Conservation (phyloP, 2,888 invertebrate genomes). For the Drosophila prostipennis region DNA sequence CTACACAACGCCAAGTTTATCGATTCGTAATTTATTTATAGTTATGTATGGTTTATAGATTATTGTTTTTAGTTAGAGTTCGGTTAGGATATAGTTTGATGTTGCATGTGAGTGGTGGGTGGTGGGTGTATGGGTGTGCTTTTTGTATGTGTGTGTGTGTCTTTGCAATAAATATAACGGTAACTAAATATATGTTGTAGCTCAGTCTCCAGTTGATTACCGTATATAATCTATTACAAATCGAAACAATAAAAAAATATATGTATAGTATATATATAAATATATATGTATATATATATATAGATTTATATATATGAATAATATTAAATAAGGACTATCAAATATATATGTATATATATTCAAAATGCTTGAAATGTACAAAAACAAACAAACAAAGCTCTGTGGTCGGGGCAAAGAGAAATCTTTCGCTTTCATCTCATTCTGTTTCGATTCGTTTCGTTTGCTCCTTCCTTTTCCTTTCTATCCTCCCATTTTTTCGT, state of each 20-base stretch:
- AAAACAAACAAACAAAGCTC: conserved; percentile 42
- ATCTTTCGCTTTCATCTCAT: conserved; percentile 16
- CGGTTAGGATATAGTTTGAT: conserved; percentile 18
- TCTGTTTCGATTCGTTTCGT: conserved; percentile 7
- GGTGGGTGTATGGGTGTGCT: conserved; percentile 13
- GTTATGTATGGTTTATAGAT: conserved; percentile 22
- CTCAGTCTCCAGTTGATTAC: conserved; percentile 84
- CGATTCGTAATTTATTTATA: conserved; percentile 17
- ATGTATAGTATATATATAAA: conserved; percentile 25
- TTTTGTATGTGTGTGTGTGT: conserved; percentile 28
- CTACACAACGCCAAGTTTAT: conserved; percentile 10
- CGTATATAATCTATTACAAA: conserved; percentile 70
- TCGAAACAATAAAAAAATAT: conserved; percentile 48
- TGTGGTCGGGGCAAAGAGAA: conserved; percentile 30
- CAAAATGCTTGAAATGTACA: conserved; percentile 47
- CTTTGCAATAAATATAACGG: conserved; percentile 79
- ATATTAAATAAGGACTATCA: conserved; percentile 45
- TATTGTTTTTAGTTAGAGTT: conserved; percentile 20
- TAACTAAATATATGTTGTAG: conserved; percentile 84
- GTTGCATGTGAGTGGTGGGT: conserved; percentile 10
- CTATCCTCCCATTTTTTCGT: conserved; percentile 29
- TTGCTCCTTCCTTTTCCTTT: conserved; percentile 3
- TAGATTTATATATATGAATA: conserved; percentile 34
- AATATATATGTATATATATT: conserved; percentile 38
- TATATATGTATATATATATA: conserved; percentile 38